Percentiles rank a stretch among this genome's conserved stretches.
phyloP scores from a whole-genome alignment of 2,888 invertebrate species.

The Rotaria macrura region DNA sequence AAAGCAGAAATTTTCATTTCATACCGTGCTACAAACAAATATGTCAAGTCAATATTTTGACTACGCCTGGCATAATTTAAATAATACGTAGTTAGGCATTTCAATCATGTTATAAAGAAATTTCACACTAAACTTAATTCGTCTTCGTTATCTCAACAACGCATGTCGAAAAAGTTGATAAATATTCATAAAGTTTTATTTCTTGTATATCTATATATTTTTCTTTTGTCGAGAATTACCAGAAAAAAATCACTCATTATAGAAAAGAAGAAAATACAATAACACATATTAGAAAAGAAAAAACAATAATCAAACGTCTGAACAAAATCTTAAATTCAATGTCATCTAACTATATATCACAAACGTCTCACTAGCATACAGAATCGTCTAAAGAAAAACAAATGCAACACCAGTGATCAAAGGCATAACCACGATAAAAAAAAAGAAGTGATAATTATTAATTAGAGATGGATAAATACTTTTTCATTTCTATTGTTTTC shows the following conservation, averaged over 20 bases:
- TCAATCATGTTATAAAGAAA: no score
- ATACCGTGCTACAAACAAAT: no score
- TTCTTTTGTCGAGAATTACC: background rate
- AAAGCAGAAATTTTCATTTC: no score
- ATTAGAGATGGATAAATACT: background rate
- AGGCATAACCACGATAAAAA: background rate
- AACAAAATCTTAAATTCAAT: background rate
- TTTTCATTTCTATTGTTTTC: no score
- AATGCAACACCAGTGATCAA: background rate
- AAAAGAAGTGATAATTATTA: background rate
- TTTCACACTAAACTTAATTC: no score
- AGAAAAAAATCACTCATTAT: background rate
- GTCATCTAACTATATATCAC: background rate
- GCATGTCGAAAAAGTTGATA: no score
- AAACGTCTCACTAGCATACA: background rate
- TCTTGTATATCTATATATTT: background rate
- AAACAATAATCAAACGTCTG: background rate
- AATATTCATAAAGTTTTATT: no score
- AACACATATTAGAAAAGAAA: background rate
- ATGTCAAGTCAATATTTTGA: no score
- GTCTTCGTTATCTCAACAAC: no score
- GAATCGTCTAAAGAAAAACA: background rate
- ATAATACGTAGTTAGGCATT: no score
- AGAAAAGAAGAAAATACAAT: background rate
- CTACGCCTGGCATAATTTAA: no score